Base-by-base conservation (phyloP, 2,113 vertebrate species). In the Aptenodytes patagonicus region DNA sequence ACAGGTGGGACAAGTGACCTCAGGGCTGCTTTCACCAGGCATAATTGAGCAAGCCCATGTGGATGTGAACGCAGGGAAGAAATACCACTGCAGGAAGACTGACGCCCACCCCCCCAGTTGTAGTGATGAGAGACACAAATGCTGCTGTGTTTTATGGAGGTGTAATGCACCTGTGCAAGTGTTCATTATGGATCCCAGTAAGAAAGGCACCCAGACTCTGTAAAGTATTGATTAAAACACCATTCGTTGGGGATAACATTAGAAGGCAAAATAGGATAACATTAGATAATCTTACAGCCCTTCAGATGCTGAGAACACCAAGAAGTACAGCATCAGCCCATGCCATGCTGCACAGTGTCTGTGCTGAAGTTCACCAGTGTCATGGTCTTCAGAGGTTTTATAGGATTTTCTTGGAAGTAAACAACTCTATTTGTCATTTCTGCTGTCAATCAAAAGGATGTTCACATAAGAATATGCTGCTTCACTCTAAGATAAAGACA, bases 61-160 rank as follows among this genome's bases (percentile, higher is more conserved):
- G 49, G 64, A 26, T 83, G 51, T 11, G 76, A 38, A 49, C 3
- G 38, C 38, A 71, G 62, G 57, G 32, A 69, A 71, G 61, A 70
- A 64, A 68, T 15, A 34, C 6, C 47, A 36, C 22, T 2, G 14
- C 55, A 65, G 38, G n/a, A 79, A 79, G 34, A 16, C 25, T 64
- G 47, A n/a, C 4, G 6, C 58, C 7, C 6, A 14, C 12, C 14
- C 38, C 38, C 47, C 7, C 5, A 3, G 19, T 1, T 32, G 19
- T 5, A 25, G 20, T 8, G 49, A 40, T 57, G 28, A n/a, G 83
- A 64, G 21, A 57, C 24, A 46, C 21, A 68, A 40, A 42, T 49
- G 47, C 54, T n/a, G 49, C 61, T 69, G 19, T 71, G 34, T 17
- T 75, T 51, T 44, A 17, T 29, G 75, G 61, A 34, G 54, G 9